Evolutionary conservation across 1,140 invertebrate species (phyloP).

Genomic region (Lasioglossum baleicum): DNA sequence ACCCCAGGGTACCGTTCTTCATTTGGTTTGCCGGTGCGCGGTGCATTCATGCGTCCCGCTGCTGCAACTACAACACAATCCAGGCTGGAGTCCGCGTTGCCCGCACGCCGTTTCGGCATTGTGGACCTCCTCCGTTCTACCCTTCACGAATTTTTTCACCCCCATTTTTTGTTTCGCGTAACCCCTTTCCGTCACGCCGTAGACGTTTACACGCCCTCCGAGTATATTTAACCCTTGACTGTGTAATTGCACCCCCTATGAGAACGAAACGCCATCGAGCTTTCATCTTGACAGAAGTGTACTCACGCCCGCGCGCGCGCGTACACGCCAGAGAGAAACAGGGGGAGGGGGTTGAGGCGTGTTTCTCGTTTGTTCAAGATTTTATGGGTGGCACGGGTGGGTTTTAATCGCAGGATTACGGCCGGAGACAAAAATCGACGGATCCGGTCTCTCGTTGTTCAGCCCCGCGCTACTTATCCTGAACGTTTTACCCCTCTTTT

Average conservation of each 20-base stretch:
- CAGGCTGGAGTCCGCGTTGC: neutral
- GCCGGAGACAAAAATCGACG: neutral
- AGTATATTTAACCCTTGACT: slow-evolving; percentile 9
- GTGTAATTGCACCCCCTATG: slow-evolving; percentile 8
- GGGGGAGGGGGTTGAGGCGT: neutral
- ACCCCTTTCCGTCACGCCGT: slow-evolving; percentile 3
- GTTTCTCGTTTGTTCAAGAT: neutral
- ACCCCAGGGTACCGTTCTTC: slow-evolving; percentile 28
- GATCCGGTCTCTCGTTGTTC: neutral
- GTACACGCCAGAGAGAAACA: neutral
- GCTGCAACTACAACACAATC: slow-evolving; percentile 22
- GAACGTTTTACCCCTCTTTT: neutral
- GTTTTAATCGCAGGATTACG: neutral
- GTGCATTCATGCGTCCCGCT: slow-evolving; percentile 30
- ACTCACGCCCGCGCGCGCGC: too few species aligned
- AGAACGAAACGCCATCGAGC: neutral
- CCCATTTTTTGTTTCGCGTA: neutral
- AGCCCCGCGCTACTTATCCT: neutral
- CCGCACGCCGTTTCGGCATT: neutral
- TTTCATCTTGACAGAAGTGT: neutral
- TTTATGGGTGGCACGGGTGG: neutral
- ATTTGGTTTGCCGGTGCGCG: slow-evolving; percentile 15
- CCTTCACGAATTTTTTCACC: neutral
- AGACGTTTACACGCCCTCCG: neutral
- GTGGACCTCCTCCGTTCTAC: neutral